Base-by-base conservation (phyloP, 2,797 vertebrate genomes). In the Hydrolagus colliei region DNA sequence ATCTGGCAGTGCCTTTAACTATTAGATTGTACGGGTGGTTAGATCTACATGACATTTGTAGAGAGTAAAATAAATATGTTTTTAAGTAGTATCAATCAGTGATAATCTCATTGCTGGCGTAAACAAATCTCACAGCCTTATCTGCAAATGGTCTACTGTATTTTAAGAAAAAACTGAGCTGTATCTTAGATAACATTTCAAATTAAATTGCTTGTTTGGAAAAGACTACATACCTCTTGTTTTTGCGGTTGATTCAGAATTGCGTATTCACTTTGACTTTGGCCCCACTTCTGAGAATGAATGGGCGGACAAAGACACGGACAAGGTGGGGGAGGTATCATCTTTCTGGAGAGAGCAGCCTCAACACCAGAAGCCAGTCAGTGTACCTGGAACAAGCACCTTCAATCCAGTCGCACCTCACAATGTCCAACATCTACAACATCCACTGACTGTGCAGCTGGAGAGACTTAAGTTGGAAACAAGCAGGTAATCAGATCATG, bases 261-360 rank as follows among this genome's bases (percentile, higher is more conserved):
- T 97, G 87, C 94, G 86, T 88, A 93, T 94, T 86, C 96, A 97
- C 91, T 96, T 96, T 52, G 97, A 97, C 91, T 96, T 96, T 52
- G 97, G 97, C 71, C 95, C 96, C 2, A 90, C 92, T 0, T 96
- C 94, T 0, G 96, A 97, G 91, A 93, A 92, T 0, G 96, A 98
- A 89, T 95, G 93, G 2, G 93, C 92, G 0, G 95, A 97, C 86
- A 97, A 97, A 87, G 96, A 96, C 0, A 87, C 85, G 0, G 92
- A 95, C 0, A 95, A 96, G 85, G 91, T 90, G 68, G 89, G 96
- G 87, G 94, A 94, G n/a, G 0, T 52, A 52, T 52, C 41, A 52
- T 87, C 16, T 0, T 91, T 93, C 86, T 91, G 90, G 0, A 89
- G 90, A 18, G 90, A 94, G 20, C 90, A 88, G 0, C 87, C 90